A percentile compares a stretch with the other conserved stretches of the same genome.
These are phyloP conservation scores for Amphipyra berbera DNA, from an alignment of 2,888 invertebrate genomes.

Conservation along the genomic window DNA sequence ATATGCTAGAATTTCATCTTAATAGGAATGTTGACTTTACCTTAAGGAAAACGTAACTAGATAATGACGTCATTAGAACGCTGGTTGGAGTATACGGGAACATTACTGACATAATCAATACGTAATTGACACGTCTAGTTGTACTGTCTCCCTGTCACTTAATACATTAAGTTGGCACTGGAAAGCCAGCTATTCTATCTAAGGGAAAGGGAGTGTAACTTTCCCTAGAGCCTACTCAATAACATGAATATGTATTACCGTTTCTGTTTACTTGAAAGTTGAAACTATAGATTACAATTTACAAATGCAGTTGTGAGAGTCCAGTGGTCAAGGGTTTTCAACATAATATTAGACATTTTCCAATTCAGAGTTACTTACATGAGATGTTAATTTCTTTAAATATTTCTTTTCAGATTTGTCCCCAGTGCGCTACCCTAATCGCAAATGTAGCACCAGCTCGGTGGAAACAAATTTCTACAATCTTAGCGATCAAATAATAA, in stretches of 20 bases:
- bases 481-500: conserved; percentile 90
- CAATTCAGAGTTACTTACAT: neutral
- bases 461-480: conserved; percentile 93
- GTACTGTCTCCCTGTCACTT: conserved; percentile 22
- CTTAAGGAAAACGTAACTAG: conserved; percentile 32
- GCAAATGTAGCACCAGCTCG: conserved; percentile 91
- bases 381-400: conserved; percentile 14
- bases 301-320: conserved; percentile 3
- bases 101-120: conserved; percentile 32
- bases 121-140: conserved; percentile 43
- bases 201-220: conserved; percentile 59
- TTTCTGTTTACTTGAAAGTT: conserved; percentile 53
- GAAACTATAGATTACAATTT: conserved; percentile 28
- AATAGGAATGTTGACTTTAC: conserved; percentile 31
- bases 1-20: conserved; percentile 35
- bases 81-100: conserved; percentile 14
- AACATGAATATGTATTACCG: conserved; percentile 57
- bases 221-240: conserved; percentile 56
- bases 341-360: neutral
- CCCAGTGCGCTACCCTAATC: conserved; percentile 90
- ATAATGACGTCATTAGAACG: conserved; percentile 37
- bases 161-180: conserved; percentile 39
- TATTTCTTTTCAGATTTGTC: conserved; percentile 90
- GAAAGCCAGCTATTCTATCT: conserved; percentile 41
- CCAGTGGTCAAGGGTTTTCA: neutral